Evolutionary conservation across 2,888 invertebrate species (phyloP), one percentile per base, ranked within the genome.

Genomic region (Palloptera scutellata): DNA sequence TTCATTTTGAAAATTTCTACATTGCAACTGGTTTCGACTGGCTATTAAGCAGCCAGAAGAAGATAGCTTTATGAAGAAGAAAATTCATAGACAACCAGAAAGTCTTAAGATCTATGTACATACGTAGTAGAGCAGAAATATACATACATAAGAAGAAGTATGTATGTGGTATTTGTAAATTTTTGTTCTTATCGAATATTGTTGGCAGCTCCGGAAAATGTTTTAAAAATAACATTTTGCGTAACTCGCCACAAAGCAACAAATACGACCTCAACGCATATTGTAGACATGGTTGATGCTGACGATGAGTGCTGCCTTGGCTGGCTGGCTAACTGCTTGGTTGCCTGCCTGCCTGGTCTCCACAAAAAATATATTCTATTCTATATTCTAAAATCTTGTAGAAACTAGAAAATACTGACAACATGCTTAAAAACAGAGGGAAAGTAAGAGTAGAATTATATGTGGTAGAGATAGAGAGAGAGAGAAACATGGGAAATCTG

Each of bases 181-280:
- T 60, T 57, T 66, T 11, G 8, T 41, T 15, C 6, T 51, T 10
- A 19, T 57, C 10, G 41, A 41, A 13, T 6, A 17, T 19, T 63
- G 51, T 67, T 59, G 60, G 71, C 70, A 79, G 80, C 79, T 78
- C 78, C 78, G 79, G 77, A 76, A 77, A 76, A 73, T 72, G 71
- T 70, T 75, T 79, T 83, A 83, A 75, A 83, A 83, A 83, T 83
- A 83, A 77, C 70, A 78, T 75, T 82, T 81, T 83, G 83, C 81
- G 82, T 81, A 81, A 83, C 76, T 74, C 74, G 69, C 68, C 66
- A 63, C 69, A 70, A 74, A 74, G 65, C 69, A 74, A 75, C 76
- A 74, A 70, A 42, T 48, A 20, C 54, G n/a, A 19, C 70, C 67
- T 19, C 13, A 40, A 57, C 40, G 57, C 40, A 57, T 57, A 40